Conservation (phyloP, 2,888 invertebrate genomes). For the Listrodromus nycthemerus region DNA sequence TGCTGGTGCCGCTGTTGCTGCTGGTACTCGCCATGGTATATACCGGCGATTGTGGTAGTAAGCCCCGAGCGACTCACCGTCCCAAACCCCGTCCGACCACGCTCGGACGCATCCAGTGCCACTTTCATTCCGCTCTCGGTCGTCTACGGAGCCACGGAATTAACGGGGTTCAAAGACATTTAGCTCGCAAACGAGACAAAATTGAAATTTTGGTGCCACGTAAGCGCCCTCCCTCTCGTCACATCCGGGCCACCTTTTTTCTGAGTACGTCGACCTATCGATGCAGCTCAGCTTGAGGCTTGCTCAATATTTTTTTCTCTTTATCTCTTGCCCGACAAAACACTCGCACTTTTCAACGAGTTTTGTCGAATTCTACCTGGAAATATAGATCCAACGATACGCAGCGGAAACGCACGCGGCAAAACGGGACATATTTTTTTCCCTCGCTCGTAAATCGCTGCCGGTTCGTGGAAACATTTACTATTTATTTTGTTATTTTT, state of each 20-base stretch:
- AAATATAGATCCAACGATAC: neutral
- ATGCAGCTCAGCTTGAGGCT: neutral
- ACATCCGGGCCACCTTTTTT: neutral
- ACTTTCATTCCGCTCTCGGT: constrained; percentile 65
- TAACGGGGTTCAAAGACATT: constrained; percentile 65
- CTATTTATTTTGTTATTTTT: constrained; percentile 52
- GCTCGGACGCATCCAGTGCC: constrained; percentile 62
- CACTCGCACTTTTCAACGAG: neutral
- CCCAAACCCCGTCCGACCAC: constrained; percentile 47
- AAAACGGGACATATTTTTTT: constrained; percentile 71
- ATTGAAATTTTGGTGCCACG: constrained; percentile 59
- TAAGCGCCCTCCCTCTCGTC: neutral
- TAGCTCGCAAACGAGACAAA: constrained; percentile 52
- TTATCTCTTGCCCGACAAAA: neutral
- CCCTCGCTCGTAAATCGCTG: constrained; percentile 75
- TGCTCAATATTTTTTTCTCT: neutral
- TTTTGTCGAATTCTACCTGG: neutral
- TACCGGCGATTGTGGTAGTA: constrained; percentile 31
- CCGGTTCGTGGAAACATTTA: constrained; percentile 59
- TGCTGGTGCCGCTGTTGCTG: constrained; percentile 36
- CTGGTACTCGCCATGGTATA: constrained; percentile 16
- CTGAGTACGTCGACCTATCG: constrained; percentile 3
- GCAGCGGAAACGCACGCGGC: constrained; percentile 60
- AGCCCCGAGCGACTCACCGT: constrained; percentile 45
- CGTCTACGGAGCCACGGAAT: constrained; percentile 62